Evolutionary conservation across 2,113 vertebrate species (phyloP).

Genomic region (Melanerpes aurifrons): DNA sequence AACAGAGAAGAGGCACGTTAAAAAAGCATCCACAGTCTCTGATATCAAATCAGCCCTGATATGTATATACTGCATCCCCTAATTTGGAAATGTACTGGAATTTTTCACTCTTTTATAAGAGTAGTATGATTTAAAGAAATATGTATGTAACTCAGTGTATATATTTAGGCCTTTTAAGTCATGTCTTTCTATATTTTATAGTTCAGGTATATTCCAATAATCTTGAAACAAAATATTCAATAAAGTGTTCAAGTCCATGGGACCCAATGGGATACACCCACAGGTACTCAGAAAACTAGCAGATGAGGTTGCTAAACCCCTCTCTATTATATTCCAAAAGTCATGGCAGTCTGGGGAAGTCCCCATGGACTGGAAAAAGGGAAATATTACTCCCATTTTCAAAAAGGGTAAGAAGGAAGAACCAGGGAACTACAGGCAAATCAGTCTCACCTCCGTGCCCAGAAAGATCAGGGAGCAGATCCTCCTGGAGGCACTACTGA

Average conservation of each 20-base stretch:
- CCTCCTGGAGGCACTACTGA: too few relatives aligned
- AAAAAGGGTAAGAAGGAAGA: too few relatives aligned
- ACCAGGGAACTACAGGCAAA: too few relatives aligned
- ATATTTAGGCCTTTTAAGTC: neutral
- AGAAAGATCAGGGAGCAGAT: too few relatives aligned
- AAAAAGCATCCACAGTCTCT: neutral
- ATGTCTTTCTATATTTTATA: neutral
- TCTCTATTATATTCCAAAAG: too few relatives aligned
- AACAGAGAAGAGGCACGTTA: neutral
- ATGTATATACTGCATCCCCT: neutral
- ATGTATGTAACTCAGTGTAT: neutral
- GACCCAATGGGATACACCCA: too few relatives aligned
- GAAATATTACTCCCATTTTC: too few relatives aligned
- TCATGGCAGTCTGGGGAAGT: too few relatives aligned
- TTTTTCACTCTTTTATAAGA: neutral
- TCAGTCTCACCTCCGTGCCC: too few relatives aligned
- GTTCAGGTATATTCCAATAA: neutral
- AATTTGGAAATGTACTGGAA: neutral
- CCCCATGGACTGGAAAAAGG: too few relatives aligned
- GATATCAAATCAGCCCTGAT: neutral
- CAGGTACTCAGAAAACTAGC: too few relatives aligned
- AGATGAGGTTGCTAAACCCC: too few relatives aligned
- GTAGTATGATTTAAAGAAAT: neutral
- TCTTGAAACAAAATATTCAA: neutral
- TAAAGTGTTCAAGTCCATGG: neutral